Conservation (phyloP, 2,797 vertebrate species). For the Characodon lateralis region DNA sequence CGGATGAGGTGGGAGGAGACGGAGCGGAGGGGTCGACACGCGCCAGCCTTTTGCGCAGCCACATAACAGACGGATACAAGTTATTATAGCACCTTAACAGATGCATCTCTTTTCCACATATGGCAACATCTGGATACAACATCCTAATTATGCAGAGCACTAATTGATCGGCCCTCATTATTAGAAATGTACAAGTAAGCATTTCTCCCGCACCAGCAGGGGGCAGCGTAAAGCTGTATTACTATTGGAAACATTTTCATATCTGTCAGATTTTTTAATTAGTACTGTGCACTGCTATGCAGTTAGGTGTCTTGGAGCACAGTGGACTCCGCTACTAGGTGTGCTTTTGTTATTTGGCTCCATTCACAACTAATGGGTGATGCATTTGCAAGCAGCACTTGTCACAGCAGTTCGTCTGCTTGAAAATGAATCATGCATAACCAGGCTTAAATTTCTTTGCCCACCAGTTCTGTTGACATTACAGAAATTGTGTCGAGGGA, state of each 20-base stretch:
- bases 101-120: conserved; percentile 21
- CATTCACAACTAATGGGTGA: conserved; percentile 8
- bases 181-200: not conserved
- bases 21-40: conserved; percentile 41
- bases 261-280: not conserved
- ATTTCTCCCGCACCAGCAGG: conserved; percentile 35
- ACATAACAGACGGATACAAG: conserved; percentile 14
- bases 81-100: conserved; percentile 28
- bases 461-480: conserved; percentile 6
- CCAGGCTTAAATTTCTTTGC: conserved; percentile 14
- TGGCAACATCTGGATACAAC: not conserved
- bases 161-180: not conserved
- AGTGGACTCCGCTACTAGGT: not conserved
- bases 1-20: not conserved
- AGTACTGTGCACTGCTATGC: not conserved
- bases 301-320: not conserved
- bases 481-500: conserved; percentile 13
- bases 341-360: conserved; percentile 9
- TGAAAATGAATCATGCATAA: conserved; percentile 16
- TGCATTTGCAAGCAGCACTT: conserved; percentile 8
- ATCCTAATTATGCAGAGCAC: not conserved
- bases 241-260: not conserved
- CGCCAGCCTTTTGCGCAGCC: conserved; percentile 30
- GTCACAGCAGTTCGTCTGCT: not conserved
- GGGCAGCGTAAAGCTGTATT: conserved; percentile 38